Percentiles rank a stretch among this genome's conserved stretches.
Conservation (phyloP, 2,888 invertebrate species). For the Girardia tigrina region DNA sequence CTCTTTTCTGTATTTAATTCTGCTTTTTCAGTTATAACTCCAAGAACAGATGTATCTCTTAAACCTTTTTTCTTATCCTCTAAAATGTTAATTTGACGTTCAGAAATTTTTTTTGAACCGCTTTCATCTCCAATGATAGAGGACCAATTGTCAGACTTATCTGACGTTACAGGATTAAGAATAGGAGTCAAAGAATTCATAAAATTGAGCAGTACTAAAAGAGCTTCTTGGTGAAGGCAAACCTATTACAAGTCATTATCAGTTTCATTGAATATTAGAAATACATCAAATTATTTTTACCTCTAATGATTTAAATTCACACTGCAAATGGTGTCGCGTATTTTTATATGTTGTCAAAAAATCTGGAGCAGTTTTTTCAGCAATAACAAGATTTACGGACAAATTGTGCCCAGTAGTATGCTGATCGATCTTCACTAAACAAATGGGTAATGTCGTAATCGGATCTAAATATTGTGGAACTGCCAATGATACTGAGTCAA, state of each 20-base stretch:
- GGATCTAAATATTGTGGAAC: conserved; percentile 27
- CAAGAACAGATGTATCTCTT: not conserved
- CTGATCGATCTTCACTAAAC: not conserved
- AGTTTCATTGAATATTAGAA: not conserved
- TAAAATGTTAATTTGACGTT: not conserved
- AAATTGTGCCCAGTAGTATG: conserved; percentile 25
- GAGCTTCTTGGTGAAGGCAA: conserved; percentile 31
- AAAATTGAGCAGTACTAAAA: conserved; percentile 27
- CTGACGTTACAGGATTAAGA: not conserved
- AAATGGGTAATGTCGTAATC: not conserved
- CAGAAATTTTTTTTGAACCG: not conserved
- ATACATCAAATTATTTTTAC: conserved; percentile 47
- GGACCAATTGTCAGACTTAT: not conserved
- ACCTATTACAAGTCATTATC: no score
- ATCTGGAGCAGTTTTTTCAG: conserved; percentile 46
- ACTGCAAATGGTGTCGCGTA: conserved; percentile 59
- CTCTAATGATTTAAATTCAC: conserved; percentile 68
- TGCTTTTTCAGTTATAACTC: not conserved
- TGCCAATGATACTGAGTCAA: conserved; percentile 16
- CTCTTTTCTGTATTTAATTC: not conserved
- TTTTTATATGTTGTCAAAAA: conserved; percentile 55
- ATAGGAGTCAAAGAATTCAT: conserved; percentile 16
- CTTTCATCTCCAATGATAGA: not conserved
- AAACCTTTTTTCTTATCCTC: not conserved
- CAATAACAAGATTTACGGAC: conserved; percentile 28